Evolutionary conservation across 2,113 vertebrate species (phyloP).

Genomic region (Onychostoma macrolepis): DNA sequence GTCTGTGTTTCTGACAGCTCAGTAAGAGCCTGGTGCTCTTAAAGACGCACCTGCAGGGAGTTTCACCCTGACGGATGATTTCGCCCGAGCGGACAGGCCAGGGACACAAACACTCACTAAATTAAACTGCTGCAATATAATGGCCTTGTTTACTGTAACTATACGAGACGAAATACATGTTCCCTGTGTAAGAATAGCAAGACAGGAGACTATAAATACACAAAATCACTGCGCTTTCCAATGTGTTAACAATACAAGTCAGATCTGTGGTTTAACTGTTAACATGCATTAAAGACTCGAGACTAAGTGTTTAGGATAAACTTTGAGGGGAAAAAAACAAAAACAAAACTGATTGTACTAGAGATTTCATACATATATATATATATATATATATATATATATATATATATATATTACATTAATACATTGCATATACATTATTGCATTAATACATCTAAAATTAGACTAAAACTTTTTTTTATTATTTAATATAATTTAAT

Average conservation of each 20-base stretch:
- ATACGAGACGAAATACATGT: not conserved
- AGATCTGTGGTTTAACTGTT: not conserved
- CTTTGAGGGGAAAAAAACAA: not conserved
- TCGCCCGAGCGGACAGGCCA: conserved; percentile 55
- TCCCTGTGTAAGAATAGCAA: not conserved
- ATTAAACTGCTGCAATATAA: conserved; percentile 44
- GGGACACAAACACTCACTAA: conserved; percentile 21
- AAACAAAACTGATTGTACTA: not conserved
- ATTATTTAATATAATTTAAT: no score
- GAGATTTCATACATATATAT: not conserved
- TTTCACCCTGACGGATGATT: conserved; percentile 52
- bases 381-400: no score
- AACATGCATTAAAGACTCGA: not conserved
- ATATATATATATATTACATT: no score
- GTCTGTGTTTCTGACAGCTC: conserved; percentile 59
- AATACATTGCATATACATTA: no score
- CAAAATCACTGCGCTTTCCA: not conserved
- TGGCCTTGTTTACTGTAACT: not conserved
- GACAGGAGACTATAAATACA: not conserved
- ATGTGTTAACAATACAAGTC: not conserved
- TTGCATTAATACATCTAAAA: no score
- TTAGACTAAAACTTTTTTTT: no score
- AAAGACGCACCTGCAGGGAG: conserved; percentile 59
- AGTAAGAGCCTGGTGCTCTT: conserved; percentile 49
- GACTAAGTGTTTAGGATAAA: not conserved